A percentile compares a stretch with the other conserved stretches of the same genome.
phyloP scores from a whole-genome alignment of 2,888 invertebrate species.

The Scaptomyza tumidula region DNA sequence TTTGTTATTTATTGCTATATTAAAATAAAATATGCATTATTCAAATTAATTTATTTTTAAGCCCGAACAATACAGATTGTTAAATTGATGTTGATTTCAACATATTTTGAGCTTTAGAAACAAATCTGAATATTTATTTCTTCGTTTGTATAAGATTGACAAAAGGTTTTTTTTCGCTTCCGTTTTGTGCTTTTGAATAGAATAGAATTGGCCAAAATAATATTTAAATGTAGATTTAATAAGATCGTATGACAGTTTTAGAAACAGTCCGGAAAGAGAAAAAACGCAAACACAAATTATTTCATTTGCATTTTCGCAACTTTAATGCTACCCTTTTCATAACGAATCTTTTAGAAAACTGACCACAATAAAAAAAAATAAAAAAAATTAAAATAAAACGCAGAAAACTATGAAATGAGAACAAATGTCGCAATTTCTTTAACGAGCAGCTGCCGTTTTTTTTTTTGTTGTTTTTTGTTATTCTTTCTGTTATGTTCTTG shows the following conservation, averaged over 20 bases:
- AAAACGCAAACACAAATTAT: not conserved
- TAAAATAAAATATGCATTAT: not conserved
- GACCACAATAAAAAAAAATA: conserved; percentile 8
- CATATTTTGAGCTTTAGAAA: not conserved
- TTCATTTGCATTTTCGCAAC: not conserved
- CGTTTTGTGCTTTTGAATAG: not conserved
- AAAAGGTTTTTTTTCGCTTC: not conserved
- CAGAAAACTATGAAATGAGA: conserved; percentile 32
- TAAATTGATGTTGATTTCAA: not conserved
- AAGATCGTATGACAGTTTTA: not conserved
- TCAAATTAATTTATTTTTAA: not conserved
- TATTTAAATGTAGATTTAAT: not conserved
- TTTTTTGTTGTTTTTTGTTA: not conserved
- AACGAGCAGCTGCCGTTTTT: conserved; percentile 32
- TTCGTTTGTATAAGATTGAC: not conserved
- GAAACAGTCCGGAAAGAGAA: not conserved
- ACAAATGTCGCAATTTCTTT: conserved; percentile 58
- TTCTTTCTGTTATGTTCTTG: not conserved
- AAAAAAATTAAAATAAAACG: not conserved
- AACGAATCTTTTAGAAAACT: conserved; percentile 6
- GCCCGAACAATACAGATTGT: not conserved
- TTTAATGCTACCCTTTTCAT: conserved; percentile 1
- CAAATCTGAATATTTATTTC: not conserved
- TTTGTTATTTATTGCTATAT: not conserved
- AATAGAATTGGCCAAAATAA: not conserved